These are phyloP conservation scores for Girardinus metallicus DNA, from an alignment of 2,797 vertebrate species.

Conservation along the genomic window DNA sequence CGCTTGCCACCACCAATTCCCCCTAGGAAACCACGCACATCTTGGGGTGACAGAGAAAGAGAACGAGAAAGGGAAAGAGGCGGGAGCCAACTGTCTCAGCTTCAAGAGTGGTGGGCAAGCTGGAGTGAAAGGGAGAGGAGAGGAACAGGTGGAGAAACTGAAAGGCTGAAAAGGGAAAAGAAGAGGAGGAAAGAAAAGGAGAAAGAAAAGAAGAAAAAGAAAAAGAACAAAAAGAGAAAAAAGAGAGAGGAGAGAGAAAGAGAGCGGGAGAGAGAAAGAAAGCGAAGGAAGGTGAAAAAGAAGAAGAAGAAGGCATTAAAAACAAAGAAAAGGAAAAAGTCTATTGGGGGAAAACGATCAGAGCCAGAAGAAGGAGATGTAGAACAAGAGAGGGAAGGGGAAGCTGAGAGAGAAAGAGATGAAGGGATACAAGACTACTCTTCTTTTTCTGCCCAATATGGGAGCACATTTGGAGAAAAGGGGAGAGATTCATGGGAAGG, in stretches of 20 bases:
- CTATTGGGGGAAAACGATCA: constrained; percentile 74
- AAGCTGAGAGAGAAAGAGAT: constrained; percentile 78
- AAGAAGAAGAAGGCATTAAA: constrained; percentile 80
- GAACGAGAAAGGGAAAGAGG: constrained; percentile 82
- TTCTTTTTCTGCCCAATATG: constrained; percentile 80
- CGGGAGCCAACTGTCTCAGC: constrained; percentile 83
- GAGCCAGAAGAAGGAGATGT: constrained; percentile 83
- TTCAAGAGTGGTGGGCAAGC: constrained; percentile 85
- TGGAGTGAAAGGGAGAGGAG: constrained; percentile 83
- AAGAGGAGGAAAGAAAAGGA: constrained; percentile 84
- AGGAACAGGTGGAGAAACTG: constrained; percentile 68
- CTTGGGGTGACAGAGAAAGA: constrained; percentile 87
- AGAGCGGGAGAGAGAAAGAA: constrained; percentile 81
- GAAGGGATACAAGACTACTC: constrained; percentile 79
- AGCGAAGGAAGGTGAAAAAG: constrained; percentile 83
- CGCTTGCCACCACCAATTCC: constrained; percentile 83
- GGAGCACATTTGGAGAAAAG: constrained; percentile 80
- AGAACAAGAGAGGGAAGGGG: constrained; percentile 80
- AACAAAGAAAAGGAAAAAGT: constrained; percentile 80
- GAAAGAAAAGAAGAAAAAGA: constrained; percentile 83
- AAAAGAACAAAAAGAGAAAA: constrained; percentile 82
- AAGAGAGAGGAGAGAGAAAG: constrained; percentile 80
- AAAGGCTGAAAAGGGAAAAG: constrained; percentile 79
- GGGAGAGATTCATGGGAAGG: constrained; percentile 81
- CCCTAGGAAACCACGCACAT: constrained; percentile 82